These are phyloP conservation scores for Conistra vaccinii DNA, from an alignment of 2,888 invertebrate genomes.

Conservation along the genomic window DNA sequence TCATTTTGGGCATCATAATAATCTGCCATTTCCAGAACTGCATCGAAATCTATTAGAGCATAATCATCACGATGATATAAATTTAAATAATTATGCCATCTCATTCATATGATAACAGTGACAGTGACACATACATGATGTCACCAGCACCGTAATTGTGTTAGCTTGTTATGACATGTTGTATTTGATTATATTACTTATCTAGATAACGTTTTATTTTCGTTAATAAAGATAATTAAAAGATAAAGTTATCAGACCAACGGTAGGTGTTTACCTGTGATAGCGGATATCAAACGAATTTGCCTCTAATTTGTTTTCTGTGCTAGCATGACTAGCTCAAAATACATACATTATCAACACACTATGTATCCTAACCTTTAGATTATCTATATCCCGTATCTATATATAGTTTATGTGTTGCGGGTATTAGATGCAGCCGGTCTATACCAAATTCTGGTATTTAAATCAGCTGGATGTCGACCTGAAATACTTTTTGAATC, in stretches of 20 bases:
- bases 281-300: not conserved
- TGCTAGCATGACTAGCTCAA: slow-evolving; percentile 19
- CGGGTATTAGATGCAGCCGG: no score
- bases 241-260: slow-evolving; percentile 40
- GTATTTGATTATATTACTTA: slow-evolving; percentile 24
- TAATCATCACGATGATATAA: slow-evolving; percentile 8
- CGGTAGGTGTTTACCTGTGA: slow-evolving; percentile 26
- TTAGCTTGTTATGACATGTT: slow-evolving; percentile 22
- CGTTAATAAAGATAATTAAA: slow-evolving; percentile 40
- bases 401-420: no score
- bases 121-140: slow-evolving; percentile 19
- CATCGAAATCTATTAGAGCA: slow-evolving; percentile 2
- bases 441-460: no score
- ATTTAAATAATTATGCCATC: slow-evolving; percentile 7
- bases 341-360: not conserved
- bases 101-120: not conserved
- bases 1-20: not conserved
- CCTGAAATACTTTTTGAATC: not conserved
- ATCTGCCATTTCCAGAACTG: slow-evolving; percentile 15
- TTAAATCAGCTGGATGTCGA: not conserved
- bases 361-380: not conserved
- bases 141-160: not conserved
- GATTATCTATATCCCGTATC: slow-evolving; percentile 6
- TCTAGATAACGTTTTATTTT: slow-evolving; percentile 25
- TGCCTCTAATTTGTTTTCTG: not conserved